phyloP scores from a whole-genome alignment of 1,140 invertebrate genomes.

The Drosophila erecta region DNA sequence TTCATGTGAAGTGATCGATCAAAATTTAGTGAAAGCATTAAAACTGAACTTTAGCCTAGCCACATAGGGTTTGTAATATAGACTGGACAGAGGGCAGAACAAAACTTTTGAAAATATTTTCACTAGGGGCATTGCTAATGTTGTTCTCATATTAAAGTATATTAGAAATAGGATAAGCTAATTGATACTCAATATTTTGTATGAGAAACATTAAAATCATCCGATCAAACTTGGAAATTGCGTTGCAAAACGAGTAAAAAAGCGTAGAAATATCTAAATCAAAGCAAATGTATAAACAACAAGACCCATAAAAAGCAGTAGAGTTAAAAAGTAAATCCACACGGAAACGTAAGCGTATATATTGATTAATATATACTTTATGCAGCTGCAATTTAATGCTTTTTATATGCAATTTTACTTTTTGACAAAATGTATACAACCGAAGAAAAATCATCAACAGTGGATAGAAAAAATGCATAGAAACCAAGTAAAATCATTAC shows the following conservation, averaged over 20 bases:
- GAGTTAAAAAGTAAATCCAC: slow-evolving; percentile 27
- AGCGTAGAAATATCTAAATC: slow-evolving; percentile 82
- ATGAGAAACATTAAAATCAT: slow-evolving; percentile 43
- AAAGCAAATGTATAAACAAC: slow-evolving; percentile 73
- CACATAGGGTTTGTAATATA: slow-evolving; percentile 61
- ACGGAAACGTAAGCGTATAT: slow-evolving; percentile 23
- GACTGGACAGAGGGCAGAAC: slow-evolving; percentile 27
- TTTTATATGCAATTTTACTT: slow-evolving; percentile 54
- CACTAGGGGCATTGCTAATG: slow-evolving; percentile 53
- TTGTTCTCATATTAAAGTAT: slow-evolving; percentile 55
- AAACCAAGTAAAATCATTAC: neutral
- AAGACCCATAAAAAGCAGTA: slow-evolving; percentile 31
- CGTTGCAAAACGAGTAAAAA: slow-evolving; percentile 53
- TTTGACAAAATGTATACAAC: slow-evolving; percentile 53
- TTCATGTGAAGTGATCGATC: slow-evolving; percentile 73
- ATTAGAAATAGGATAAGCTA: slow-evolving; percentile 41
- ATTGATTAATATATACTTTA: slow-evolving; percentile 31
- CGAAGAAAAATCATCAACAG: slow-evolving; percentile 10
- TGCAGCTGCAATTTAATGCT: slow-evolving; percentile 35
- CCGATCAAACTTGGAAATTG: slow-evolving; percentile 27
- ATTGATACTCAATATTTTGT: slow-evolving; percentile 54
- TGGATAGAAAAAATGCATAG: neutral
- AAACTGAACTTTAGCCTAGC: slow-evolving; percentile 70
- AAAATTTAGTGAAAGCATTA: slow-evolving; percentile 76
- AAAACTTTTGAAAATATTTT: slow-evolving; percentile 59